Evolutionary conservation across 2,888 invertebrate genomes (phyloP).

Genomic region (Leptopilina drosophilae): DNA sequence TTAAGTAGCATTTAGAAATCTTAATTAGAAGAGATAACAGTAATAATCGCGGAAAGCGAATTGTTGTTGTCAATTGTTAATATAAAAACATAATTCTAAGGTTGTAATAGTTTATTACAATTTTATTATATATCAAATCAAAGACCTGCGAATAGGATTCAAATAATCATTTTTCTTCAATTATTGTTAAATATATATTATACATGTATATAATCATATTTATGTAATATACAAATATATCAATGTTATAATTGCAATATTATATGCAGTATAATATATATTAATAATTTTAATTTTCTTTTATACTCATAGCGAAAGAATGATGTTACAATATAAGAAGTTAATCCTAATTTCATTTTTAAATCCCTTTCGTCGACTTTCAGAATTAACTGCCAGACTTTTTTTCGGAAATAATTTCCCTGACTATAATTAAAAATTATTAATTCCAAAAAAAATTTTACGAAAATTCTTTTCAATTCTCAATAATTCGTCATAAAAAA

Average conservation of each 20-base stretch:
- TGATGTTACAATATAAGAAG: not conserved
- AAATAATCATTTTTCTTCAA: not conserved
- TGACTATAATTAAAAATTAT: not conserved
- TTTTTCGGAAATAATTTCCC: not conserved
- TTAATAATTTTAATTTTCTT: not conserved
- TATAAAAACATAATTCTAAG: slow-evolving; percentile 34
- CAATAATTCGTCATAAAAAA: no score
- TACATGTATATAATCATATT: no score
- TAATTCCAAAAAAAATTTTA: not conserved
- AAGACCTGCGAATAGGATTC: not conserved
- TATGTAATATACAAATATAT: not conserved
- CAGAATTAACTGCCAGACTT: slow-evolving; percentile 7
- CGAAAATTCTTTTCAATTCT: no score
- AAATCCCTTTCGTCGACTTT: not conserved
- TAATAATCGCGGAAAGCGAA: slow-evolving; percentile 51
- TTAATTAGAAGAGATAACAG: slow-evolving; percentile 2
- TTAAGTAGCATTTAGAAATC: slow-evolving; percentile 12
- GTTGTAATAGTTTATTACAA: slow-evolving; percentile 16
- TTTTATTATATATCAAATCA: slow-evolving; percentile 10
- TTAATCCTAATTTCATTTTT: not conserved
- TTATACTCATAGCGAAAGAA: not conserved
- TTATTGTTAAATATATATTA: not conserved
- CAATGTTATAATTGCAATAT: no score
- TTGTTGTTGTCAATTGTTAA: slow-evolving; percentile 63
- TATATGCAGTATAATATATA: no score